These are phyloP conservation scores for Atlantisia rogersi DNA, from an alignment of 2,113 vertebrate species.

Conservation along the genomic window DNA sequence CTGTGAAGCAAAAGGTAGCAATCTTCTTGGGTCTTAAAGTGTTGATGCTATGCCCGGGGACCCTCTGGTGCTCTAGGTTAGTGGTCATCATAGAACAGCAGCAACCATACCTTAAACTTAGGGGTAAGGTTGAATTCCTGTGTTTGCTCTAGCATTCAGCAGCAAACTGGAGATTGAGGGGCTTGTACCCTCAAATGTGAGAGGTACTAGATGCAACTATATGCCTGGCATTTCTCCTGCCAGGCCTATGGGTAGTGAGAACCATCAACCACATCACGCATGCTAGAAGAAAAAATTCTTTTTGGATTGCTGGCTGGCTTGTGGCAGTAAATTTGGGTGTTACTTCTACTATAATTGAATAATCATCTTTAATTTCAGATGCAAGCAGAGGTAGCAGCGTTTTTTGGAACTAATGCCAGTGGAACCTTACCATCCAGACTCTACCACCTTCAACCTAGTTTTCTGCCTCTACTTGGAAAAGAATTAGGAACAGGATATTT, in stretches of 20 bases:
- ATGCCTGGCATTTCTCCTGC: not conserved
- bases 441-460: not conserved
- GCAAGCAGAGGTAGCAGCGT: not conserved
- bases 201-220: not conserved
- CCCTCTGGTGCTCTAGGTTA: not conserved
- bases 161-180: not conserved
- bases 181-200: not conserved
- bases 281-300: not conserved
- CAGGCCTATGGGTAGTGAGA: not conserved
- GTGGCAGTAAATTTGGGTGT: not conserved
- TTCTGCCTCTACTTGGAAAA: not conserved
- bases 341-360: not conserved
- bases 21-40: not conserved
- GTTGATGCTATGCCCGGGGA: not conserved
- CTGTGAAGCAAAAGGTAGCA: not conserved
- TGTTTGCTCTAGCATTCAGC: accelerated
- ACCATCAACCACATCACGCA: not conserved
- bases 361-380: not conserved
- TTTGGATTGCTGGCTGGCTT: not conserved
- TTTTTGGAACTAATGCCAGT: not conserved
- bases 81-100: not conserved
- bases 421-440: not conserved
- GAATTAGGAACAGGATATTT: not conserved
- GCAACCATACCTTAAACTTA: not conserved
- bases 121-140: not conserved